phyloP scores from a whole-genome alignment of 2,113 vertebrate genomes.

The Ptychochromis oligacanthus region DNA sequence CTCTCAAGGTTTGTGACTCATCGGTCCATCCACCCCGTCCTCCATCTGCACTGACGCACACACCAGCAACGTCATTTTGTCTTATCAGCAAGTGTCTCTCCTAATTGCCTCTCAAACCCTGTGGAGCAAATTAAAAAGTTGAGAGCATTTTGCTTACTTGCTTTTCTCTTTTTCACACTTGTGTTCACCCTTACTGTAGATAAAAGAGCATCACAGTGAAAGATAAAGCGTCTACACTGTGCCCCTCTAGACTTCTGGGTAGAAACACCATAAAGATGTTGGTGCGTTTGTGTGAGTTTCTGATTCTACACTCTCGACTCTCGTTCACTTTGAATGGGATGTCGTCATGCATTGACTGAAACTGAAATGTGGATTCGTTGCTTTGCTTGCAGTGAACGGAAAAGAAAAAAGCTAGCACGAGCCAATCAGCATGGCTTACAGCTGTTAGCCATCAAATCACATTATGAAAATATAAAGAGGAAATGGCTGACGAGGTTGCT shows the following conservation, averaged over 20 bases:
- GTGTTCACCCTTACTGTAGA: not conserved
- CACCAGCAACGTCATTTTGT: slow-evolving; percentile 38
- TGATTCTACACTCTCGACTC: not conserved
- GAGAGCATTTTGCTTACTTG: slow-evolving; percentile 43
- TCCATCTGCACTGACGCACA: slow-evolving; percentile 11
- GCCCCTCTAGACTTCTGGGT: not conserved
- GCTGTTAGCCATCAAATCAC: not conserved
- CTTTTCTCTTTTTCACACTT: slow-evolving; percentile 20
- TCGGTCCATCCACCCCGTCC: slow-evolving; percentile 4
- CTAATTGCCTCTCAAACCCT: slow-evolving; percentile 52
- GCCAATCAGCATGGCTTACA: not conserved
- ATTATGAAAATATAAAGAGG: not conserved
- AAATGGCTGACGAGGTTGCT: not conserved
- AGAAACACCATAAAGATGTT: not conserved
- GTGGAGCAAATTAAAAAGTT: slow-evolving; percentile 67
- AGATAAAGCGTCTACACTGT: not conserved
- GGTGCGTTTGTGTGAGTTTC: too few relatives aligned
- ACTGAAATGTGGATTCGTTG: not conserved
- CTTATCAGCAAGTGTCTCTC: slow-evolving; percentile 53
- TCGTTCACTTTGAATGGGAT: not conserved
- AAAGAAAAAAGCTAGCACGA: not conserved
- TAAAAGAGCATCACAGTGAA: not conserved
- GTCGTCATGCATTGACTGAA: not conserved
- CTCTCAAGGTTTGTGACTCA: slow-evolving; percentile 21
- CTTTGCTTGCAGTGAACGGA: not conserved